Base-by-base conservation (phyloP, 2,888 invertebrate species). In the Lasioglossum villosulum region DNA sequence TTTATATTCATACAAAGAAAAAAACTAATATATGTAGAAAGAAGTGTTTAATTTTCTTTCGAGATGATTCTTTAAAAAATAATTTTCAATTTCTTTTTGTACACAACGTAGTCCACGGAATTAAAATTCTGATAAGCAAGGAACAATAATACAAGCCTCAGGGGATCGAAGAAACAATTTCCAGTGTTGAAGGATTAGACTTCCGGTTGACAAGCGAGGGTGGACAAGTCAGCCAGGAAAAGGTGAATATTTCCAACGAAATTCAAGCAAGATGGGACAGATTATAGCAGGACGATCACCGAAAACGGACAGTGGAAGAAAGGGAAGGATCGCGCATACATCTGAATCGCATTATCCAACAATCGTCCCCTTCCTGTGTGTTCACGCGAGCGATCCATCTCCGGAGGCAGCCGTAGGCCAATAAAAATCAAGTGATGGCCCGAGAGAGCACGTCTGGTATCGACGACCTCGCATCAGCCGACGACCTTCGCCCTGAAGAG, bases 401-500 rank as follows among this genome's bases (percentile, higher is more conserved):
- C 39, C 77, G 56, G 30, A 63, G 39, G 70, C 42, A 63, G 68
- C 42, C 42, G 42, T 70, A 63, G 68, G 6, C 45, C 27, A 27
- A 75, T 30, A 74, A 85, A 86, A 77, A 83, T 83, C 30, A 72
- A 23, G 72, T 37, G 34, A 39, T 34, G 37, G 27, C 45, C 45
- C 45, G 48, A 68, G 16, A 45, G 66, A 56, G 10, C 59, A 63
- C 45, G 76, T 39, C 68, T 71, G 76, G 86, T 81, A 87, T 81
- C 86, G 86, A 75, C 86, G 86, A 87, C 83, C 86, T 86, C 86
- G 66, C 86, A 66, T 82, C 87, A 80, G 78, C 59, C 86, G 81
- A 66, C 84, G 84, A 87, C 87, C 87, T 86, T 87, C 87, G 87
- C 87, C 83, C 87, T 87, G 87, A 87, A 84, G 79, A 82, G 78